Conservation (phyloP, 2,113 vertebrate species). For the Ptyas mucosa region DNA sequence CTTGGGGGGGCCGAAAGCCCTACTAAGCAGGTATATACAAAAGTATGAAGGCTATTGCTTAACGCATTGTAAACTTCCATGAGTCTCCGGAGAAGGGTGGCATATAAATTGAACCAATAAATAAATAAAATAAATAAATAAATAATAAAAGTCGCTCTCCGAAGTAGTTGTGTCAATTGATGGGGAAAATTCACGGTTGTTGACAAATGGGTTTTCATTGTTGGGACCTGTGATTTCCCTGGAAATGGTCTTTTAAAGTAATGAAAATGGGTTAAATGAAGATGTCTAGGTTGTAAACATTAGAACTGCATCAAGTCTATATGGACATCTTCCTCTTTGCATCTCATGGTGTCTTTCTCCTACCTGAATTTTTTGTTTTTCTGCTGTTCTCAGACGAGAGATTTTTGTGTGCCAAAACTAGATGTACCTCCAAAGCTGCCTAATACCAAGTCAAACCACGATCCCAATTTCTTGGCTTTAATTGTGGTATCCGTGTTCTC, state of each 20-base stretch:
- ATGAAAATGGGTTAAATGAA: background rate
- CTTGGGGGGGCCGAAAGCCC: no score
- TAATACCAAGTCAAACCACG: background rate
- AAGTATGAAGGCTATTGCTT: no score
- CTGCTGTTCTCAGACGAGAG: no score
- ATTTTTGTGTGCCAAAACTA: background rate
- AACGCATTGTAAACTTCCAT: no score
- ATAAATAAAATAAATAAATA: no score
- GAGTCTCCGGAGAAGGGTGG: no score
- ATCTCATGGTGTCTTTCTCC: background rate
- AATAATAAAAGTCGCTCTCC: background rate
- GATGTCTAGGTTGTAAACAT: background rate
- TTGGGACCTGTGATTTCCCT: background rate
- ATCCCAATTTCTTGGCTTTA: background rate
- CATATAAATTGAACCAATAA: no score
- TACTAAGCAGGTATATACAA: no score
- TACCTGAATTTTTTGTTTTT: background rate
- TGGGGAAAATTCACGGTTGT: background rate
- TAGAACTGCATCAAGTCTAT: background rate
- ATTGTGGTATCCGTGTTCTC: background rate
- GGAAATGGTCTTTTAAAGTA: background rate
- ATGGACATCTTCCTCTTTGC: background rate
- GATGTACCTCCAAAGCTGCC: background rate
- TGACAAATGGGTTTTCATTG: background rate
- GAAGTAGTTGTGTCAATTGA: background rate